A percentile compares a stretch with the other conserved stretches of the same genome.
These are phyloP conservation scores for Pteronotus mesoamericanus DNA, from an alignment of 2,797 vertebrate species.

Conservation along the genomic window DNA sequence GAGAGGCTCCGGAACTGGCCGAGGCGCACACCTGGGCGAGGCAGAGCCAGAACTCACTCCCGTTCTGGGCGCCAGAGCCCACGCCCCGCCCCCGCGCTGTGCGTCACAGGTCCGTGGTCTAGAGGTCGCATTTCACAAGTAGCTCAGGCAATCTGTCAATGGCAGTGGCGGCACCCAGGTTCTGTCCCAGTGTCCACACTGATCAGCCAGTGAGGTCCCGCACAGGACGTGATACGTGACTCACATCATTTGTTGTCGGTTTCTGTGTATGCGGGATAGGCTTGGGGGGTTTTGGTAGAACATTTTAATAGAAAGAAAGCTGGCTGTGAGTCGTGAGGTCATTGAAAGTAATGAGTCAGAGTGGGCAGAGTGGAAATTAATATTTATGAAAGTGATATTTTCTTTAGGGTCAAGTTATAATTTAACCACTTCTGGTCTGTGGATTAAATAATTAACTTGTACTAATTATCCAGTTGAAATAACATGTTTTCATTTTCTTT, in stretches of 20 bases:
- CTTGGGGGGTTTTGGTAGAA: neutral
- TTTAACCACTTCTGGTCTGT: neutral
- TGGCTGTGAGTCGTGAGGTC: neutral
- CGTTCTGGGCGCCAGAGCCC: neutral
- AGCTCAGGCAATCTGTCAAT: neutral
- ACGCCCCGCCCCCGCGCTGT: fast-evolving
- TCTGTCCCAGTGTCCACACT: neutral
- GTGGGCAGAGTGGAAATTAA: neutral
- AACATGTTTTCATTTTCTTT: neutral
- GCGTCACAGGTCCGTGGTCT: fast-evolving
- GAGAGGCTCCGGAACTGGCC: neutral
- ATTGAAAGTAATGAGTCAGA: neutral
- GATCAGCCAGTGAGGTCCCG: neutral
- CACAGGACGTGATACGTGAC: neutral
- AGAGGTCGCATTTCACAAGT: neutral
- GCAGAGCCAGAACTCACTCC: neutral
- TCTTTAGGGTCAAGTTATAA: neutral
- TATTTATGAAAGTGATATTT: neutral
- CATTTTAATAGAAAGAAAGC: neutral
- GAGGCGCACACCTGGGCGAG: neutral
- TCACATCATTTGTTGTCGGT: neutral
- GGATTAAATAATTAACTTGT: slow-evolving; percentile 25
- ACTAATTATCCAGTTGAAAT: neutral
- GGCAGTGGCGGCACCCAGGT: fast-evolving
- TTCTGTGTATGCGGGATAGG: neutral